Evolutionary conservation across 2,888 invertebrate genomes (phyloP), one percentile per base, ranked within the genome.

Genomic region (Cenopis cana): DNA sequence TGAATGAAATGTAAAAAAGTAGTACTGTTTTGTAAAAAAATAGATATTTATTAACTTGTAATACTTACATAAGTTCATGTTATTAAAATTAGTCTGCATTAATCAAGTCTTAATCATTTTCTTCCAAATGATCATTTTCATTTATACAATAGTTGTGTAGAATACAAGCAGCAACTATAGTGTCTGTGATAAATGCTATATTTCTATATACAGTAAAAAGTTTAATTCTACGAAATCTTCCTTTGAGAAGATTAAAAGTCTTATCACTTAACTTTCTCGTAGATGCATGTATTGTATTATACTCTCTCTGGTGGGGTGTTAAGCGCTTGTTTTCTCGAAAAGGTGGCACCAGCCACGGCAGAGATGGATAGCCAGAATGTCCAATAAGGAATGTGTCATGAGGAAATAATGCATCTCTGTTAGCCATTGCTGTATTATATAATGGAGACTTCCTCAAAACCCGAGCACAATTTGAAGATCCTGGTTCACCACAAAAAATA

Each of bases 401-500:
- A 61, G 88, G 88, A 74, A 89, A 88, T 64, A 89, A 74, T 46
- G 77, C 67, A 73, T 83, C 81, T 76, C 77, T 81, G 54, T 85
- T 83, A 71, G 86, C 82, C 49, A 75, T 75, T 69, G 88, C 86
- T 73, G 85, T 86, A 67, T 81, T 80, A 68, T 84, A 88, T 29
- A 89, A 73, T 17, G 89, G 89, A 36, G 89, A 89, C 62, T 85
- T 89, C 64, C 82, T 83, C 29, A 89, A 76, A 17, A 87, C 87
- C 70, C 87, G 75, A n/a, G 83, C 72, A 77, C 85, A 81, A 72
- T 82, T 87, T 50, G 82, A 82, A 52, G 89, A 89, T 6, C 89
- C 89, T 70, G 89, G 88, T 77, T 89, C 89, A 49, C 89, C 89
- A 80, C 89, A 89, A 75, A 84, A 89, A 67, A 89, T 78, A 72